Conservation (phyloP, 2,888 invertebrate genomes). For the Drosophila buzzatii region DNA sequence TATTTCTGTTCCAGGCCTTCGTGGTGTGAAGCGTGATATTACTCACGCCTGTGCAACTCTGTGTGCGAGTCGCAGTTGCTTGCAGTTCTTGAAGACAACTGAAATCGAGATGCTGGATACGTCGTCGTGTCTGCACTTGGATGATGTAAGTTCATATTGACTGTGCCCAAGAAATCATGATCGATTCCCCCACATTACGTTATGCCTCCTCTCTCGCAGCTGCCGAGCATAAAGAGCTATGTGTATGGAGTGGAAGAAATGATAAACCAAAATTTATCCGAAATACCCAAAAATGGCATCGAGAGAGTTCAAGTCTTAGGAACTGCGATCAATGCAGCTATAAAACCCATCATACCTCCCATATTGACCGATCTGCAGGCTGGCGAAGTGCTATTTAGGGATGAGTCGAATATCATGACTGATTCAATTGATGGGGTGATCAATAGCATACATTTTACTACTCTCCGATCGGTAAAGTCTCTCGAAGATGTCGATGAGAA, state of each 20-base stretch:
- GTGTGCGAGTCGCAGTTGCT: conserved; percentile 46
- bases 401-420: conserved; percentile 17
- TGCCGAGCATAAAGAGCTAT: conserved; percentile 23
- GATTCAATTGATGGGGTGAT: conserved; percentile 45
- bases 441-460: conserved; percentile 48
- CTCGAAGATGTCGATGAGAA: conserved; percentile 55
- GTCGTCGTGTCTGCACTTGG: conserved; percentile 58
- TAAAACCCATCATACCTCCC: conserved; percentile 26
- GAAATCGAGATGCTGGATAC: conserved; percentile 48
- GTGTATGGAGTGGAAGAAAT: conserved; percentile 25
- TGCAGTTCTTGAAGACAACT: conserved; percentile 41
- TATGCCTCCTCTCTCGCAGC: conserved; percentile 16
- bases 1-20: conserved; percentile 39
- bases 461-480: conserved; percentile 34
- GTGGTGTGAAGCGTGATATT: conserved; percentile 57
- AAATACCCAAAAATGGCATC: conserved; percentile 2
- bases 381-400: background rate
- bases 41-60: conserved; percentile 46
- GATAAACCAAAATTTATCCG: fast-evolving
- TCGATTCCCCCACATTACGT: too few relatives aligned
- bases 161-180: background rate
- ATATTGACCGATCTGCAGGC: conserved; percentile 33
- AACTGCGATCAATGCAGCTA: conserved; percentile 13
- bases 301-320: conserved; percentile 26
- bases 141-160: conserved; percentile 19